Conservation (phyloP, 1,140 invertebrate genomes). For the Piezodorus guildinii region DNA sequence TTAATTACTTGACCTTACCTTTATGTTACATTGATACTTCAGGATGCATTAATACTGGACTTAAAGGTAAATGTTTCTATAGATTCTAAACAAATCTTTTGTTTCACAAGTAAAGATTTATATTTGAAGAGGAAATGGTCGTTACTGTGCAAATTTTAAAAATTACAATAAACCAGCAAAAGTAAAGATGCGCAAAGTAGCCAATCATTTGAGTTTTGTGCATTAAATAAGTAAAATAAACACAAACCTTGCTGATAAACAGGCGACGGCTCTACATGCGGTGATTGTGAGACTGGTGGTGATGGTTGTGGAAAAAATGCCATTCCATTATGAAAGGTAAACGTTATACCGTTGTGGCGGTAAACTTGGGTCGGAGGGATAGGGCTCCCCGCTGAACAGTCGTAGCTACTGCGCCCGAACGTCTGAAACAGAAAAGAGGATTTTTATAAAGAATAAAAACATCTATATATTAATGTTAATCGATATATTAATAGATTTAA, state of each 20-base stretch:
- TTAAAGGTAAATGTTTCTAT: too few relatives aligned
- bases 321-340: slow-evolving; percentile 30
- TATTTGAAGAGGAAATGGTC: too few relatives aligned
- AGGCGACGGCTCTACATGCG: slow-evolving; percentile 16
- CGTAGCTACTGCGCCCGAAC: neutral
- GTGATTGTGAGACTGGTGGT: slow-evolving; percentile 15
- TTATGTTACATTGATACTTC: too few relatives aligned
- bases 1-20: too few relatives aligned
- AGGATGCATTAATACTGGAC: too few relatives aligned
- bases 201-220: neutral
- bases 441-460: slow-evolving; percentile 13
- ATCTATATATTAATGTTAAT: too few relatives aligned
- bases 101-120: too few relatives aligned
- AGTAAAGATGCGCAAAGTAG: too few relatives aligned
- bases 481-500: too few relatives aligned
- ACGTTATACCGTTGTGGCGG: slow-evolving; percentile 25
- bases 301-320: slow-evolving; percentile 27
- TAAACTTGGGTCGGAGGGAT: slow-evolving; percentile 4
- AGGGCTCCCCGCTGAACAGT: neutral
- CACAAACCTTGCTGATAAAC: neutral
- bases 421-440: neutral
- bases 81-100: too few relatives aligned
- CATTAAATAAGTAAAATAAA: neutral
- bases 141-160: too few relatives aligned
- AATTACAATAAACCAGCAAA: too few relatives aligned